A percentile compares a stretch with the other conserved stretches of the same genome.
Conservation (phyloP, 2,888 invertebrate species). For the Acleris emargana region DNA sequence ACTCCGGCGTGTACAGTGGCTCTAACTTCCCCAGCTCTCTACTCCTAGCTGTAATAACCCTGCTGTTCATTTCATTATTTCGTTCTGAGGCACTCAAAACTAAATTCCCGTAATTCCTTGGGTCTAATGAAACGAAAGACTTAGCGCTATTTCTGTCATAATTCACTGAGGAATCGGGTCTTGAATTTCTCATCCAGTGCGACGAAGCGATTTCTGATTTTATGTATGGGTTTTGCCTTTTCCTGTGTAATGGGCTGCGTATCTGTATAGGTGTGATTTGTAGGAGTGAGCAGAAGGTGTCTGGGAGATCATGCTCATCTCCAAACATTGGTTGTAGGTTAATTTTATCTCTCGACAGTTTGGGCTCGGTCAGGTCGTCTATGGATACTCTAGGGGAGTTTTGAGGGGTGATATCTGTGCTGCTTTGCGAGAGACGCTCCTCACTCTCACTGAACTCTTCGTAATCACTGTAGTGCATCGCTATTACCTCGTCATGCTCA, state of each 20-base stretch:
- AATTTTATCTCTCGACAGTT: conserved; percentile 57
- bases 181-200: conserved; percentile 71
- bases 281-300: conserved; percentile 71
- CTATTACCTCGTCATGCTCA: conserved; percentile 75
- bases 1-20: conserved; percentile 67
- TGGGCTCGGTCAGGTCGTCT: conserved; percentile 60
- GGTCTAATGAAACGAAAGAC: conserved; percentile 74
- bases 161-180: conserved; percentile 73
- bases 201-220: conserved; percentile 78
- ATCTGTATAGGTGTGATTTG: conserved; percentile 77
- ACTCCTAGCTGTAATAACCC: conserved; percentile 70
- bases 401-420: conserved; percentile 74
- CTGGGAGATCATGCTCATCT: conserved; percentile 60
- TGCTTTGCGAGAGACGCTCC: conserved; percentile 73
- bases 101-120: conserved; percentile 59
- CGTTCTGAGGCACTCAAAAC: conserved; percentile 65
- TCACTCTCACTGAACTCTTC: conserved; percentile 74
- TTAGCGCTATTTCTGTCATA: conserved; percentile 78
- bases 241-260: conserved; percentile 64
- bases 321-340: conserved; percentile 53
- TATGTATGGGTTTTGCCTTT: conserved; percentile 67
- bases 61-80: conserved; percentile 55
- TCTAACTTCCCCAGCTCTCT: conserved; percentile 66
- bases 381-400: conserved; percentile 70
- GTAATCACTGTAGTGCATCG: conserved; percentile 75